Evolutionary conservation across 2,113 vertebrate species (phyloP), one percentile per base, ranked within the genome.

Genomic region (Lamprotornis superbus): DNA sequence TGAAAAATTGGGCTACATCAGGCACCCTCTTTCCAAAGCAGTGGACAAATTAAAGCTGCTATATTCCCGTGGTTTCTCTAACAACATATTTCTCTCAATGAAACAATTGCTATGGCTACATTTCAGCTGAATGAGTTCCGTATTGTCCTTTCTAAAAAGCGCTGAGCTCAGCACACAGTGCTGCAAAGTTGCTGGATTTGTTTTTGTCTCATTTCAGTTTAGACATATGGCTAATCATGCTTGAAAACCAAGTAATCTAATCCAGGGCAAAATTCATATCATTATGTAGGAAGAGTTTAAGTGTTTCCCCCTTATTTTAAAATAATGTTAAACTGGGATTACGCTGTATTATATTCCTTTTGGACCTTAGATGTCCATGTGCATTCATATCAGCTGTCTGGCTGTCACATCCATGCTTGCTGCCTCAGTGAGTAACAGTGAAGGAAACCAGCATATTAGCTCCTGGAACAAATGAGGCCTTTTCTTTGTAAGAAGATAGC

Each of bases 221-320:
- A 95, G 93, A 94, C 96, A 94, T 95, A 87, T 93, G 91, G 94
- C 80, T 95, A 97, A 95, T 96, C 93, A 65, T 93, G 94, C 95
- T 93, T 95, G 94, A 96, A 97, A 95, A 91, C 92, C 89, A 53
- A 6, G 7, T 95, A 94, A 97, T 95, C 93, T 94, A 82, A 97
- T 89, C 94, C 96, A 95, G 87, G 96, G 74, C 94, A 95, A 94
- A 96, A 95, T 93, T 93, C 83, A 3, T 94, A 90, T 68, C 75
- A 92, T 94, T 94, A 91, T 81, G 69, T 42, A 65, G 74, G 79
- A 49, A 83, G 86, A 92, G 94, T 95, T 97, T 91, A 96, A 95
- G 83, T 95, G 96, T 81, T 94, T 92, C 64, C 76, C 50, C 67
- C 61, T 87, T 81, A 89, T 92, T 96, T 95, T 79, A 56, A 93